Conservation (phyloP, 2,888 invertebrate species). For the Diaphora mendica region DNA sequence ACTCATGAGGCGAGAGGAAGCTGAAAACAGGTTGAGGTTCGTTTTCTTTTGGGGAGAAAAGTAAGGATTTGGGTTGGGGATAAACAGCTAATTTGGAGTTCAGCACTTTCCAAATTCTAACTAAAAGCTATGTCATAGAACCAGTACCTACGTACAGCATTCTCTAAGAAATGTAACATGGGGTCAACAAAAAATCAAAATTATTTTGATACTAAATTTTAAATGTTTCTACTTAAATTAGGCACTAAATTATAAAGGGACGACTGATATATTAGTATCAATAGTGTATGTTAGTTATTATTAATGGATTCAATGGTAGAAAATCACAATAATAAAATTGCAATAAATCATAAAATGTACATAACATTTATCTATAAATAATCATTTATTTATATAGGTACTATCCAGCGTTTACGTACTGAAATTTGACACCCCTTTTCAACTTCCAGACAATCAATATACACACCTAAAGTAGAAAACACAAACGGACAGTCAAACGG, state of each 20-base stretch:
- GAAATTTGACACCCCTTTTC: not conserved
- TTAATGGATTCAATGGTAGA: not conserved
- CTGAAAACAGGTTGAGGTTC: conserved; percentile 92
- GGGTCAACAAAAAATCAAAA: no score
- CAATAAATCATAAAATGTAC: not conserved
- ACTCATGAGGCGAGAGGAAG: conserved; percentile 92
- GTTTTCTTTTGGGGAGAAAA: conserved; percentile 48
- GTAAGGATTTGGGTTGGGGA: conserved; percentile 4
- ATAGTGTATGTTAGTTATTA: not conserved
- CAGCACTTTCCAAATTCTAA: not conserved
- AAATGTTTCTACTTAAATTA: no score
- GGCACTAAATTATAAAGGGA: no score
- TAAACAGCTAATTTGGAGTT: not conserved
- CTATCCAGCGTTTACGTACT: not conserved
- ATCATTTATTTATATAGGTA: no score
- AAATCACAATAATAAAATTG: not conserved
- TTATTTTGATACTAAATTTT: no score
- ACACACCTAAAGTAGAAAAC: conserved; percentile 90
- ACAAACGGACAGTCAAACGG: conserved; percentile 72
- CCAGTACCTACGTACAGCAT: not conserved
- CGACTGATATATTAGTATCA: no score
- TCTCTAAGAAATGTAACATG: not conserved
- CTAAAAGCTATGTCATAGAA: not conserved
- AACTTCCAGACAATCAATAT: conserved; percentile 76
- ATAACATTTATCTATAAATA: no score